Evolutionary conservation across 2,888 invertebrate species (phyloP), one percentile per base, ranked within the genome.

Genomic region (Cataglyphis livida): DNA sequence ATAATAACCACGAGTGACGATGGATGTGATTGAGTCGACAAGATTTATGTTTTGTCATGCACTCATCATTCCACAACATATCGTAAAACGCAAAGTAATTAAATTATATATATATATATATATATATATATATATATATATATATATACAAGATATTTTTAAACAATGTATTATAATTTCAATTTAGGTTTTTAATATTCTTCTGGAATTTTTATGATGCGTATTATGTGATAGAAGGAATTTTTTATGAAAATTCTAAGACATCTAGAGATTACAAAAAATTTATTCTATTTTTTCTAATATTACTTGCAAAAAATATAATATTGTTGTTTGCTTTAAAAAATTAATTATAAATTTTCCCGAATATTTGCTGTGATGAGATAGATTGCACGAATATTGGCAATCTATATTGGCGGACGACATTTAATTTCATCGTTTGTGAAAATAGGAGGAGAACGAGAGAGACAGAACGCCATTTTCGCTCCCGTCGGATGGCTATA

Each of bases 401-500:
- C 21, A 35, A 54, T 38, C 35, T n/a, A 4, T 51, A 54, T 38
- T n/a, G 28, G 7, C 35, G 64, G 18, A 6, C 32, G n/a, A 62
- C 10, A 1, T 74, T 74, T 62, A 74, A 62, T 62, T 74, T 74
- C 44, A 44, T 66, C 51, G 38, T 51, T 65, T 12, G 38, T n/a
- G 28, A 54, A 54, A 66, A 66, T 76, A 12, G 25, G n/a, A 76
- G 6, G 21, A 48, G 25, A 51, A 51, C 51, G 51, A 51, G n/a
- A 51, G 25, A 76, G 66, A 35, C 6, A 35, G 35, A 18, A 41
- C 1, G 38, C 4, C n/a, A 25, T 78, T 70, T 70, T 71, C 64
- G 59, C 82, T 78, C 82, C 82, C 86, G 91, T 91, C 92, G 92
- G 91, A 90, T 91, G 91, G 91, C 84, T 88, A 87, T 93, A 93